phyloP scores from a whole-genome alignment of 1,140 invertebrate genomes.

The Apis cerana region DNA sequence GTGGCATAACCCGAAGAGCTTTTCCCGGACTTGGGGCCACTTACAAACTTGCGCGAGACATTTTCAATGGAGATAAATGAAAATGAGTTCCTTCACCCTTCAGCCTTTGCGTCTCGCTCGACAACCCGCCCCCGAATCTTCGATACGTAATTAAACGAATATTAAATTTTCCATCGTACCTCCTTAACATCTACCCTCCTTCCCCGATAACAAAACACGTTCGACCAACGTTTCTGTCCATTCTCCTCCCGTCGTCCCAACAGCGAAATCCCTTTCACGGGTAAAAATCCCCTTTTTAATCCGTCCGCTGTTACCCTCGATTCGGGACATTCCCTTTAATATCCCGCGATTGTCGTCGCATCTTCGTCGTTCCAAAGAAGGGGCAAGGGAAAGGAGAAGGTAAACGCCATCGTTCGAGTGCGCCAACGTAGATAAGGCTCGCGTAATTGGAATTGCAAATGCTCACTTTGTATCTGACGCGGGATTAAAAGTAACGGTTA shows the following conservation, averaged over 20 bases:
- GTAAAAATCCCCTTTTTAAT: constrained; percentile 9
- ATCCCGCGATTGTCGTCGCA: constrained; percentile 21
- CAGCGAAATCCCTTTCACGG: not conserved
- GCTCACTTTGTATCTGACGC: constrained; percentile 9
- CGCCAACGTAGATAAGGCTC: constrained; percentile 13
- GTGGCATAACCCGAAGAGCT: constrained; percentile 62
- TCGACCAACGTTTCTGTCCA: too few relatives aligned
- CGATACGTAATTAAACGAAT: constrained; percentile 31
- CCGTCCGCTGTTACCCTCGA: not conserved
- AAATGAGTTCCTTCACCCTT: constrained; percentile 59
- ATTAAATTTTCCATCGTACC: constrained; percentile 29
- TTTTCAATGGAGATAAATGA: constrained; percentile 59
- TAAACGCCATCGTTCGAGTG: constrained; percentile 26
- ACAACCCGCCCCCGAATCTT: not conserved
- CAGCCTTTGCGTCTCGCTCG: not conserved
- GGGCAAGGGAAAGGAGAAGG: not conserved
- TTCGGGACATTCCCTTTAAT: constrained; percentile 19
- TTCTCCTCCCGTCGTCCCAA: not conserved
- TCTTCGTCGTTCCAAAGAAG: not conserved
- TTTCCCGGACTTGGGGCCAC: constrained; percentile 53
- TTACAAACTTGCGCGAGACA: constrained; percentile 61
- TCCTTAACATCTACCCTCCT: not conserved
- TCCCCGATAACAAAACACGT: too few relatives aligned
- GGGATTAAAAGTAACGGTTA: constrained; percentile 30
- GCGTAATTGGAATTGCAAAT: constrained; percentile 39